Percentiles rank a stretch among this genome's conserved stretches.
phyloP scores from a whole-genome alignment of 2,113 vertebrate genomes.

The Festucalex cinctus region DNA sequence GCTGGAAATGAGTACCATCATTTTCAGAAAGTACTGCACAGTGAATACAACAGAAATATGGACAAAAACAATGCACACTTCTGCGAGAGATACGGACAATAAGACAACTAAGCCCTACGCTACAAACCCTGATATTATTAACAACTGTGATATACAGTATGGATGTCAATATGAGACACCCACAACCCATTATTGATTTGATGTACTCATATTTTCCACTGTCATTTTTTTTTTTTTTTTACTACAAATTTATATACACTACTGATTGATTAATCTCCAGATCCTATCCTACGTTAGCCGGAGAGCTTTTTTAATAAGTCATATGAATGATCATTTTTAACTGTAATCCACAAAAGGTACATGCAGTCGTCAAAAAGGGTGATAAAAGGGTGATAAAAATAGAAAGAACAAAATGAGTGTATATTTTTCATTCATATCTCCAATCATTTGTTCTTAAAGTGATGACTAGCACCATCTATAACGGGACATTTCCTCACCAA shows the following conservation, averaged over 20 bases:
- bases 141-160: slow-evolving; percentile 23
- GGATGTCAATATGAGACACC: slow-evolving; percentile 3
- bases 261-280: background rate
- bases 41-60: background rate
- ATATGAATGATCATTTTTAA: background rate
- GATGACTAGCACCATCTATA: too few species aligned
- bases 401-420: too few species aligned
- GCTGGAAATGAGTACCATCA: background rate
- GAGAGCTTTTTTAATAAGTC: background rate
- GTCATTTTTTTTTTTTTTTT: background rate
- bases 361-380: too few species aligned
- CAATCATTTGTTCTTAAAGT: too few species aligned
- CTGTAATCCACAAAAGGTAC: background rate
- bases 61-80: slow-evolving; percentile 12
- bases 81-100: slow-evolving; percentile 30
- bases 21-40: background rate
- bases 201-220: background rate
- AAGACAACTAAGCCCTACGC: slow-evolving; percentile 25
- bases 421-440: too few species aligned
- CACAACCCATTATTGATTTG: background rate
- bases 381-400: too few species aligned
- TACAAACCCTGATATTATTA: slow-evolving; percentile 20
- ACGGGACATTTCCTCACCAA: too few species aligned
- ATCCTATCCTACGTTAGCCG: background rate
- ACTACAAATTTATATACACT: background rate